phyloP scores from a whole-genome alignment of 2,113 vertebrate genomes.

The Columba livia region DNA sequence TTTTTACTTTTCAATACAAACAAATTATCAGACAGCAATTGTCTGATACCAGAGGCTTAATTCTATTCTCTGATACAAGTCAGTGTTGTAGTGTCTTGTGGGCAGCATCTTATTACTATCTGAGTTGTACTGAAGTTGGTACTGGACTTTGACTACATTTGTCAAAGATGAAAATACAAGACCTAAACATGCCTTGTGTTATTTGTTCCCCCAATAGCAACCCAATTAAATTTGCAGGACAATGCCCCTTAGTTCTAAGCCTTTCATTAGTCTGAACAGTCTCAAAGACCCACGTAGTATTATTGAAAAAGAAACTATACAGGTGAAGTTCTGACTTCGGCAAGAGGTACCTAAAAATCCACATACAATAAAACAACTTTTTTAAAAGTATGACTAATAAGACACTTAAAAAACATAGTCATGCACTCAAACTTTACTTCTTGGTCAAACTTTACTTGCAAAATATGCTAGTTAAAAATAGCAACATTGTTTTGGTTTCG shows the following conservation, averaged over 20 bases:
- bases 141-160: not conserved
- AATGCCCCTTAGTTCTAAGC: not conserved
- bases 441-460: not conserved
- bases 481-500: not conserved
- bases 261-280: not conserved
- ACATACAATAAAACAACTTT: not conserved
- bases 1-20: constrained; percentile 1
- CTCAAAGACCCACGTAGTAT: not conserved
- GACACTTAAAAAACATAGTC: not conserved
- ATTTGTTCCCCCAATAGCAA: not conserved
- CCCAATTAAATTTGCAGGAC: not conserved
- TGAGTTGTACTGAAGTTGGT: not conserved
- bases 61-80: not conserved
- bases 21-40: constrained; percentile 6
- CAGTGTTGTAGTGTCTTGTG: not conserved
- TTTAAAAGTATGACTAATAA: not conserved
- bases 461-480: not conserved
- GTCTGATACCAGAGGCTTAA: not conserved
- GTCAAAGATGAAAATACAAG: not conserved
- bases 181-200: not conserved
- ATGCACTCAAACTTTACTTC: not conserved
- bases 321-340: not conserved
- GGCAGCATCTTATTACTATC: not conserved
- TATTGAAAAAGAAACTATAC: not conserved
- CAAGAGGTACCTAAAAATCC: not conserved